Evolutionary conservation across 2,113 vertebrate species (phyloP).

Genomic region (Electrona antarctica): DNA sequence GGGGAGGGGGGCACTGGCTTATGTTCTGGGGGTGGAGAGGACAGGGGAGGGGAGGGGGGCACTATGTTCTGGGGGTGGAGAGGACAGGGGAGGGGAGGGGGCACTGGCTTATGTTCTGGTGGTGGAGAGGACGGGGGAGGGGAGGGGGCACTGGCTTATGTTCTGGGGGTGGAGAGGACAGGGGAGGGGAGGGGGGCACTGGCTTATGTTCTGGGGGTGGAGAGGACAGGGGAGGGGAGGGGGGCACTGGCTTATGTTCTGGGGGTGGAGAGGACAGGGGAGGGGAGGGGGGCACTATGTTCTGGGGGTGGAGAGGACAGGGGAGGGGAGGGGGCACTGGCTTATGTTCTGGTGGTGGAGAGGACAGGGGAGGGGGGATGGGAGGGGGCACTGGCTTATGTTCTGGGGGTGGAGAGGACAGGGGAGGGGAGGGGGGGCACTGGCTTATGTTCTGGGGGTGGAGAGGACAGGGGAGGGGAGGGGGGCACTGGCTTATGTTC

Average conservation of each 20-base stretch:
- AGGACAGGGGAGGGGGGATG: too few species aligned
- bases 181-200: too few species aligned
- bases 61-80: too few species aligned
- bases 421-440: not conserved
- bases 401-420: conserved; percentile 12
- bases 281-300: not conserved
- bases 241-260: too few species aligned
- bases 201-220: not conserved
- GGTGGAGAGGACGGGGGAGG: conserved; percentile 14
- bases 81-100: too few species aligned
- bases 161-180: too few species aligned
- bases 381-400: not conserved
- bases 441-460: too few species aligned
- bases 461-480: too few species aligned
- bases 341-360: too few species aligned
- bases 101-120: not conserved
- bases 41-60: not conserved
- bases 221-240: conserved; percentile 8
- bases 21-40: conserved; percentile 10
- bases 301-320: conserved; percentile 17
- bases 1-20: not conserved
- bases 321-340: not conserved
- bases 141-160: not conserved
- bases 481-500: not conserved
- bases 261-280: too few species aligned